Conservation (phyloP, 2,797 vertebrate species). For the Percopsis omiscomaycus region DNA sequence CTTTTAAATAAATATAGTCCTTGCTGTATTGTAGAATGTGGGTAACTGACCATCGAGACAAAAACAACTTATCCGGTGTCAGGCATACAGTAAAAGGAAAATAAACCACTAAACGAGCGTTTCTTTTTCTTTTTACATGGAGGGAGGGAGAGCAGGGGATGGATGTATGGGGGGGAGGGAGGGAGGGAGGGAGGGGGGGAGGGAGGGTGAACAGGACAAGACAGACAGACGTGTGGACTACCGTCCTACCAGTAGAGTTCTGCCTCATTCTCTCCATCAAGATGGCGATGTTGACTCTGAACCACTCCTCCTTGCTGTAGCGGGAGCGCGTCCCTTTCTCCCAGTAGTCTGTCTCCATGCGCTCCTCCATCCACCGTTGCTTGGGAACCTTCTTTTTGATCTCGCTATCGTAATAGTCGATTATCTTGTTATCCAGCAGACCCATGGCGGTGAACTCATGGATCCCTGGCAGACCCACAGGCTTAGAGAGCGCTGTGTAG, state of each 20-base stretch:
- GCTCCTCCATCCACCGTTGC: constrained; percentile 61
- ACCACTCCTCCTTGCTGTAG: constrained; percentile 72
- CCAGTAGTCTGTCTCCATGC: constrained; percentile 31
- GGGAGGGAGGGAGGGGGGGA: too few relatives aligned
- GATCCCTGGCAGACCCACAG: constrained; percentile 15
- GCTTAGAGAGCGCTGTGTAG: constrained; percentile 68
- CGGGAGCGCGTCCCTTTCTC: constrained; percentile 58
- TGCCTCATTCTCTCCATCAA: constrained; percentile 60
- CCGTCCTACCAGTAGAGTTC: constrained; percentile 30
- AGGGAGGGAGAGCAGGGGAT: too few relatives aligned
- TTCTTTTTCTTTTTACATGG: too few relatives aligned
- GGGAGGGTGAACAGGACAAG: too few relatives aligned
- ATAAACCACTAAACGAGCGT: too few relatives aligned
- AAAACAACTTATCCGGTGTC: too few relatives aligned
- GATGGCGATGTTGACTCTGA: constrained; percentile 71
- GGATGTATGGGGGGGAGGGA: too few relatives aligned
- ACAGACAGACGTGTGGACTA: not conserved
- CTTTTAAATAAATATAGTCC: too few relatives aligned
- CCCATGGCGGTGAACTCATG: constrained; percentile 76
- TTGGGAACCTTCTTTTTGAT: constrained; percentile 39
- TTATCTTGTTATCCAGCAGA: constrained; percentile 53
- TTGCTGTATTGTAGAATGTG: too few relatives aligned
- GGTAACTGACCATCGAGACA: too few relatives aligned
- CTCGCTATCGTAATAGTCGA: constrained; percentile 73
- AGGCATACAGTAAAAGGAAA: too few relatives aligned